Evolutionary conservation across 2,888 invertebrate species (phyloP), one percentile per base, ranked within the genome.

Genomic region (Ommatoiulus sabulosus): DNA sequence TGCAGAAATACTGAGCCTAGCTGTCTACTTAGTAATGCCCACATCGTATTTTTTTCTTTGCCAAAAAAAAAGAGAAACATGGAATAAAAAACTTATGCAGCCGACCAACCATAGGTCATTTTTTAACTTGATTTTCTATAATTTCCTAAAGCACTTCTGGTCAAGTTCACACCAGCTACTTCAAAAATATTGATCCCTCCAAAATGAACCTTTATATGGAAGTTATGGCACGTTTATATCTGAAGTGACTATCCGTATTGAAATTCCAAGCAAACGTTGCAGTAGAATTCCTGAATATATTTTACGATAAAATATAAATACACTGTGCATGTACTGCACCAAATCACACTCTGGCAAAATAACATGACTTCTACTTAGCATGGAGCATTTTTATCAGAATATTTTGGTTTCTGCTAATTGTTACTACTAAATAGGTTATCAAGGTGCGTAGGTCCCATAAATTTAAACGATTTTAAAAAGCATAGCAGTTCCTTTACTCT

Each of bases 31-130:
- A 24, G 72, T 72, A 12, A 72, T 72, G 72, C 72, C 72, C 24
- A 24, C n/a, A 72, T 72, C 24, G 24, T 24, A 72, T 10, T 24
- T 72, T 72, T 24, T 24, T n/a, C 15, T 52, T 52, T 52, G 10
- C 15, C 24, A 24, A 7, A n/a, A 72, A 2, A 52, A 52, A 52
- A 17, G 52, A 24, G 24, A 72, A n/a, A 63, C 20, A 72, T 24
- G 44, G 85, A 85, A 85, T 44, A 85, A 85, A 46, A 85, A 72
- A 7, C n/a, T 72, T 52, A 52, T 52, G 52, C 52, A 52, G 44
- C 20, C 85, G 20, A 46, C 85, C 85, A 85, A 85, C 85, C 85
- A 46, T 85, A 85, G 85, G 17, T 46, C 85, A 85, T 85, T 85
- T 85, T 52, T 72, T 85, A 17, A 85, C 44, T 44, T 85, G 5